A percentile compares a stretch with the other conserved stretches of the same genome.
phyloP scores from a whole-genome alignment of 2,888 invertebrate species.

The Arrhopalites spinosus region DNA sequence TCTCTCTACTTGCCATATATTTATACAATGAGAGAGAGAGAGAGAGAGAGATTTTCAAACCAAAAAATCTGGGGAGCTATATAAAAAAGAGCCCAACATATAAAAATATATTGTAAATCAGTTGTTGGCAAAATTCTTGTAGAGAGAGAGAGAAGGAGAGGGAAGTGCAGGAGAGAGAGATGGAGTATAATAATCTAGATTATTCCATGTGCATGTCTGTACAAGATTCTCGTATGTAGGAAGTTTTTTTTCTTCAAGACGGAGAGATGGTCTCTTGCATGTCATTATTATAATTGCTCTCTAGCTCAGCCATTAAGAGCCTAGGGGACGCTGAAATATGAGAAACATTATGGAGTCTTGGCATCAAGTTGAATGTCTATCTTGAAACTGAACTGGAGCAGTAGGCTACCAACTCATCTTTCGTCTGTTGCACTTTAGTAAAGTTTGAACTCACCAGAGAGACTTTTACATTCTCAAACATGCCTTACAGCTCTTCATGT shows the following conservation, averaged over 20 bases:
- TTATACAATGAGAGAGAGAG: no score
- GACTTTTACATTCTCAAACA: not conserved
- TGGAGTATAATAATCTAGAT: no score
- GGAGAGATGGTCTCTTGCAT: slow-evolving; percentile 30
- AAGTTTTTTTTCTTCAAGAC: no score
- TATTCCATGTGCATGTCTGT: no score
- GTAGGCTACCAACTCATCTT: slow-evolving; percentile 19
- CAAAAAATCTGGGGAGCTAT: not conserved
- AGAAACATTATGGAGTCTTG: slow-evolving; percentile 43
- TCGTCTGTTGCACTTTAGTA: slow-evolving; percentile 4
- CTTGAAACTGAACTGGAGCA: not conserved
- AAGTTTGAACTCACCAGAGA: not conserved
- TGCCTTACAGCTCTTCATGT: not conserved
- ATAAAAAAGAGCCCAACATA: no score
- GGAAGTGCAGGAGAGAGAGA: no score
- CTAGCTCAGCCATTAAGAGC: slow-evolving; percentile 46
- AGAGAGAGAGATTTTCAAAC: not conserved
- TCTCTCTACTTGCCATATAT: no score
- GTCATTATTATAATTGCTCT: slow-evolving; percentile 49
- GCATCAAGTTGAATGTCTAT: slow-evolving; percentile 13
- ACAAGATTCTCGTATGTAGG: no score
- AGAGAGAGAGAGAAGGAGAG: no score
- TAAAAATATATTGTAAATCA: no score
- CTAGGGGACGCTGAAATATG: slow-evolving; percentile 49
- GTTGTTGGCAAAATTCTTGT: no score